Percentiles rank a stretch among this genome's conserved stretches.
phyloP scores from a whole-genome alignment of 2,888 invertebrate species.

The Polymixis lichenea region DNA sequence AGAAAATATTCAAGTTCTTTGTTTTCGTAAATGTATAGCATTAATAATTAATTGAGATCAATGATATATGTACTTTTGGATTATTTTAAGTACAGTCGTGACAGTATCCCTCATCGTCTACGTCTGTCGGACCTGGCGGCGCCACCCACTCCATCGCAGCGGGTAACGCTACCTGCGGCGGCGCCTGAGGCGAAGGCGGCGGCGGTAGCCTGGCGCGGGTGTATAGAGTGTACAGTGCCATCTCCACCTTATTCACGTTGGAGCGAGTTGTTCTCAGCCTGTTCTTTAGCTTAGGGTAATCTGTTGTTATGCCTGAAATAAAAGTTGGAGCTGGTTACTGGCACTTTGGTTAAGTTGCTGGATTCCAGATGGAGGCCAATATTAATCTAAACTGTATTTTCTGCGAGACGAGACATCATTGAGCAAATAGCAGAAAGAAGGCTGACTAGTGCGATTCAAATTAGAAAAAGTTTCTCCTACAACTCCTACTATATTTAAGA shows the following conservation, averaged over 20 bases:
- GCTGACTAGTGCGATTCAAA: background rate
- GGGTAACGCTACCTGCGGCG: constrained; percentile 86
- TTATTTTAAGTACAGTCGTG: constrained; percentile 41
- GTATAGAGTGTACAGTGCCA: constrained; percentile 94
- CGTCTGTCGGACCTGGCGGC: constrained; percentile 71
- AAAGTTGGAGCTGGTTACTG: background rate
- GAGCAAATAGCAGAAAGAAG: background rate
- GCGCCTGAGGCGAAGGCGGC: constrained; percentile 90
- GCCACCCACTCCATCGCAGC: constrained; percentile 72
- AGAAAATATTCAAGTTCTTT: background rate
- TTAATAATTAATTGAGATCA: background rate
- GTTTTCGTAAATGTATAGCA: background rate
- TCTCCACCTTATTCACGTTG: constrained; percentile 95
- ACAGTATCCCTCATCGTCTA: constrained; percentile 84
- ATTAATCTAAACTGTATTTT: background rate
- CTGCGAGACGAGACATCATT: no score
- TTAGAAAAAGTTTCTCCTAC: background rate
- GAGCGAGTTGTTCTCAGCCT: constrained; percentile 93
- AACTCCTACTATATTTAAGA: background rate
- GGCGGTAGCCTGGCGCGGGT: constrained; percentile 92
- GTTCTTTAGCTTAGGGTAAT: constrained; percentile 90
- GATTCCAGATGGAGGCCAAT: background rate
- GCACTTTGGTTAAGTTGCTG: background rate
- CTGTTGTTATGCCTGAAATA: constrained; percentile 76
- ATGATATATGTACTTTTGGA: background rate